Conservation (phyloP, 1,140 invertebrate species). For the Cherax destructor region DNA sequence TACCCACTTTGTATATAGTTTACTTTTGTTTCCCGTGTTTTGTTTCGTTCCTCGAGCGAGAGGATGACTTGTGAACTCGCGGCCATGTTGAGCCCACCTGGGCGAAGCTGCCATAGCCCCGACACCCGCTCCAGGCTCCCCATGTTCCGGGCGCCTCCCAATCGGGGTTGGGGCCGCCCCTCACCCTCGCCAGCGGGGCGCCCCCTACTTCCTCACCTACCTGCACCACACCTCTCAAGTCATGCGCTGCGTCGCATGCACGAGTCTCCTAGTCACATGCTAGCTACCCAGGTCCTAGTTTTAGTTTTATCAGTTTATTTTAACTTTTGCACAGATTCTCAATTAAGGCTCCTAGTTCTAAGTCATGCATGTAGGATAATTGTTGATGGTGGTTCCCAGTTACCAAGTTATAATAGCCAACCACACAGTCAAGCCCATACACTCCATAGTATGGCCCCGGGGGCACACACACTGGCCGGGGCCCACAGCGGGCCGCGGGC, state of each 20-base stretch:
- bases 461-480: slow-evolving; percentile 53
- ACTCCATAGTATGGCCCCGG: slow-evolving; percentile 65
- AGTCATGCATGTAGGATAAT: slow-evolving; percentile 70
- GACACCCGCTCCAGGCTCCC: slow-evolving; percentile 4
- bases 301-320: slow-evolving; percentile 57
- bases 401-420: slow-evolving; percentile 66
- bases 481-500: slow-evolving; percentile 45
- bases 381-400: slow-evolving; percentile 70
- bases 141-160: background rate
- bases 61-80: slow-evolving; percentile 59
- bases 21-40: slow-evolving; percentile 51
- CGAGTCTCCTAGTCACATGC: slow-evolving; percentile 64
- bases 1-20: slow-evolving; percentile 66
- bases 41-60: slow-evolving; percentile 41
- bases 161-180: slow-evolving; percentile 30
- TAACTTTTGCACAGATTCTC: slow-evolving; percentile 69
- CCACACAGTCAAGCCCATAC: slow-evolving; percentile 65
- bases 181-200: slow-evolving; percentile 40
- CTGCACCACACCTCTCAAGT: slow-evolving; percentile 56
- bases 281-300: slow-evolving; percentile 68
- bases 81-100: slow-evolving; percentile 54
- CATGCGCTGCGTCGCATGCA: slow-evolving; percentile 43
- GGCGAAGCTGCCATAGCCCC: slow-evolving; percentile 44
- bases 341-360: slow-evolving; percentile 69
- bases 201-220: slow-evolving; percentile 13